Evolutionary conservation across 35 echinoderm and acorn worm genomes (phyloP), one percentile per base, ranked within the genome.

Genomic region (Heliocidaris erythrogramma): DNA sequence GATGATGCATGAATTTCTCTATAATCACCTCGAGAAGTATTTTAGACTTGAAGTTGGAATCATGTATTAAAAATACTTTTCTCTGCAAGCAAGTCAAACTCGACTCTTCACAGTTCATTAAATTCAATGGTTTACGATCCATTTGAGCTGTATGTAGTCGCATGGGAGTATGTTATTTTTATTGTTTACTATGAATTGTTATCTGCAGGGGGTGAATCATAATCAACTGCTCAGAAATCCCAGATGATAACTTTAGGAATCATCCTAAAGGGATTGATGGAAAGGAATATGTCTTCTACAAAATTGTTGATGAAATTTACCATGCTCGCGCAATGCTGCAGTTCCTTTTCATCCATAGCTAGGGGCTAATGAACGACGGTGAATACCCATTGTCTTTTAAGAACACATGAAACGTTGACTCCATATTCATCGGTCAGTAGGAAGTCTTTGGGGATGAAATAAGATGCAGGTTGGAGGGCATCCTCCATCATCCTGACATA

Each of bases 391-490:
- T 78, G 18, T 21, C 27, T 78, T 78, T 7, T 21, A 78, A 5
- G 65, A 78, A 78, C 65, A 78, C 65, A 78, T 78, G 65, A 78
- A 78, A 24, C 14, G 52, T 13, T 27, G 65, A 78, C 65, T 78
- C 65, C 27, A 78, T 78, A 78, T 78, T 78, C 65, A 78, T 78
- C 27, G 65, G 65, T 78, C 65, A 78, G 65, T 78, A 7, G 27
- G 65, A 78, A 78, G 65, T 78, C 65, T 78, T 78, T 78, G 65
- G 65, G 65, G 65, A 78, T 78, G 65, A 78, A 78, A 78, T 17
- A 6, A 78, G 65, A 78, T 78, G 65, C 65, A 78, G 65, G 65
- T 78, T 78, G 65, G 65, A n/a, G 65, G 65, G 65, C 65, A 78
- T 78, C 65, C 27, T 78, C 65, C 65, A 78, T 78, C 65, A 78